Evolutionary conservation across 2,113 vertebrate genomes (phyloP), one percentile per base, ranked within the genome.

Genomic region (Macquaria australasica): DNA sequence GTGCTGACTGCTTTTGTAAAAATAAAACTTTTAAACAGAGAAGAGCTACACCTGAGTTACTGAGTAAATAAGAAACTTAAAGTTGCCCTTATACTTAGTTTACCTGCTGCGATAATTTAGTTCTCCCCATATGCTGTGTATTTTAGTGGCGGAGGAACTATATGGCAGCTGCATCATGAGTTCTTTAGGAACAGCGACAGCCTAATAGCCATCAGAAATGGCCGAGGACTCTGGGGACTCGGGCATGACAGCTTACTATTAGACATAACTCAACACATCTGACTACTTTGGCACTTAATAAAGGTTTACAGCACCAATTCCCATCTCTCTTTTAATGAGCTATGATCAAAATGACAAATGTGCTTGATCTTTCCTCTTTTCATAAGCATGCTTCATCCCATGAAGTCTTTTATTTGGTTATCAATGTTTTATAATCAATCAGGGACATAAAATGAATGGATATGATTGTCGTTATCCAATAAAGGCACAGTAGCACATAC

Each of bases 391-490:
- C 86, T 85, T 91, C 89, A 93, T 89, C 82, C 68, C 31, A 41
- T 68, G 77, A 81, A 87, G 86, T 85, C 91, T 93, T 94, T 94
- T 92, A 94, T 93, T 93, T 89, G 88, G 84, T 91, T 92, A 93
- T 93, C 89, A 89, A 92, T 92, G 92, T 90, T 93, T 90, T 86
- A 89, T 90, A 88, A 92, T 93, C 91, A 94, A 94, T 93, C 93
- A 87, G 81, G 80, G 87, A 23, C 87, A 84, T 87, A 83, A 92
- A 93, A 92, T 76, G 16, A 92, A 92, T 87, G 85, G 63, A 90
- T 91, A 88, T 88, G 85, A 92, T 93, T 90, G 87, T 83, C 79
- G 6, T 91, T 92, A 92, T 77, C 81, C 88, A 87, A 87, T 89
- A 87, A 92, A 77, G 70, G 66, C 69, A 71, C 84, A 71, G 82